Conservation (phyloP, 1,140 invertebrate genomes). For the Camponotus floridanus region DNA sequence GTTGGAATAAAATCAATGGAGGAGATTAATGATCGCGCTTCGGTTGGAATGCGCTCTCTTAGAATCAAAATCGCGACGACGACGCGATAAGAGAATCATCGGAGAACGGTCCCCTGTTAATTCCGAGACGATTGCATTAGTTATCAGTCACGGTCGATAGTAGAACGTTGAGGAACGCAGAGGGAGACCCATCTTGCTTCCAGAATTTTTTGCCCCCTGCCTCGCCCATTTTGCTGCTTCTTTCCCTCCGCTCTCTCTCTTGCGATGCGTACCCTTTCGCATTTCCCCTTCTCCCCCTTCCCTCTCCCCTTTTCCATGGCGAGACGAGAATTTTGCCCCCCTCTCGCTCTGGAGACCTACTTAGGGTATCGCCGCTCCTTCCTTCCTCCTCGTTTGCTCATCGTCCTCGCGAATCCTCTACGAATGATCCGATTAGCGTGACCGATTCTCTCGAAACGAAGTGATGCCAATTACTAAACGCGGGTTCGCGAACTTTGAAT, state of each 20-base stretch:
- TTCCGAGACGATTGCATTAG: constrained; percentile 71
- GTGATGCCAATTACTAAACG: constrained; percentile 23
- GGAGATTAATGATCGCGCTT: constrained; percentile 13
- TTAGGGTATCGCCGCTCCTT: constrained; percentile 69
- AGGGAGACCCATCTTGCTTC: constrained; percentile 42
- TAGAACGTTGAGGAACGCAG: constrained; percentile 35
- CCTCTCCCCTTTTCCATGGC: too few relatives aligned
- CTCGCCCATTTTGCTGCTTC: constrained; percentile 60
- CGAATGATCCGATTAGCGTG: constrained; percentile 51
- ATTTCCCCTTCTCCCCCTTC: background rate
- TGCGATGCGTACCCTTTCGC: constrained; percentile 45
- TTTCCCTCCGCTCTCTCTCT: constrained; percentile 50
- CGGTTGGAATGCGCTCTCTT: background rate
- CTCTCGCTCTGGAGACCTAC: constrained; percentile 75
- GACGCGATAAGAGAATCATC: constrained; percentile 21
- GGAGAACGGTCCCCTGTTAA: constrained; percentile 62
- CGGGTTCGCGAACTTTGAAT: background rate
- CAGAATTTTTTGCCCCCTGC: constrained; percentile 64
- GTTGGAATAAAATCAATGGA: background rate
- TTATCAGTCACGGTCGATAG: constrained; percentile 75
- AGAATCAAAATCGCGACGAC: constrained; percentile 25
- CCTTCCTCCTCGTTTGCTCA: constrained; percentile 41
- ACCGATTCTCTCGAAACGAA: constrained; percentile 33
- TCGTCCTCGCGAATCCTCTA: constrained; percentile 22
- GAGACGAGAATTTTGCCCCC: background rate